Conservation (phyloP, 2,797 vertebrate genomes). For the Linurgus olivaceus region DNA sequence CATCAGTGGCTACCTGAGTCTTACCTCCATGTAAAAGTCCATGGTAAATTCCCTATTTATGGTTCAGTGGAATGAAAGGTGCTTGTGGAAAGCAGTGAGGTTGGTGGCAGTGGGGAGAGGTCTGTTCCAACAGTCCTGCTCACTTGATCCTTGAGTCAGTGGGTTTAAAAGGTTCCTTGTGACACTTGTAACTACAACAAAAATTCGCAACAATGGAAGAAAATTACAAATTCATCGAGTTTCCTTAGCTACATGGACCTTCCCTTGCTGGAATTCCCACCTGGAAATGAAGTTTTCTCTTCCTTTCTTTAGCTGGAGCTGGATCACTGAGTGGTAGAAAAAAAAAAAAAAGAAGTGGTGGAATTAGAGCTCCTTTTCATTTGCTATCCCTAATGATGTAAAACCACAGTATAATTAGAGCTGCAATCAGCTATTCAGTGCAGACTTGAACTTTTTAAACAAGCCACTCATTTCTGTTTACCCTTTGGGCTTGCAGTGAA, state of each 20-base stretch:
- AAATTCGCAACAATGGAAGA: background rate
- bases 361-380: constrained; percentile 15
- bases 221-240: background rate
- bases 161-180: background rate
- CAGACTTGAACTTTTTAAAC: constrained; percentile 29
- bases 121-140: background rate
- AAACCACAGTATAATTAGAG: constrained; percentile 53
- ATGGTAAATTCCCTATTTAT: background rate
- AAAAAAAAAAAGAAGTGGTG: background rate
- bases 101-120: background rate
- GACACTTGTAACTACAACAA: background rate
- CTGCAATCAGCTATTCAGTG: constrained; percentile 28
- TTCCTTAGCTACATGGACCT: background rate
- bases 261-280: background rate
- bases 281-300: background rate
- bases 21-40: background rate
- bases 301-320: background rate
- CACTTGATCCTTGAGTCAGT: background rate
- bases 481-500: constrained; percentile 47
- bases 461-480: constrained; percentile 34
- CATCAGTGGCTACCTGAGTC: background rate
- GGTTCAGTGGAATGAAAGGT: background rate
- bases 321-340: background rate
- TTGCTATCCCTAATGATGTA: constrained; percentile 42
- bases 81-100: background rate